A percentile compares a stretch with the other conserved stretches of the same genome.
These are phyloP conservation scores for Drosophila rhopaloa DNA, from an alignment of 1,140 invertebrate species.

Conservation along the genomic window DNA sequence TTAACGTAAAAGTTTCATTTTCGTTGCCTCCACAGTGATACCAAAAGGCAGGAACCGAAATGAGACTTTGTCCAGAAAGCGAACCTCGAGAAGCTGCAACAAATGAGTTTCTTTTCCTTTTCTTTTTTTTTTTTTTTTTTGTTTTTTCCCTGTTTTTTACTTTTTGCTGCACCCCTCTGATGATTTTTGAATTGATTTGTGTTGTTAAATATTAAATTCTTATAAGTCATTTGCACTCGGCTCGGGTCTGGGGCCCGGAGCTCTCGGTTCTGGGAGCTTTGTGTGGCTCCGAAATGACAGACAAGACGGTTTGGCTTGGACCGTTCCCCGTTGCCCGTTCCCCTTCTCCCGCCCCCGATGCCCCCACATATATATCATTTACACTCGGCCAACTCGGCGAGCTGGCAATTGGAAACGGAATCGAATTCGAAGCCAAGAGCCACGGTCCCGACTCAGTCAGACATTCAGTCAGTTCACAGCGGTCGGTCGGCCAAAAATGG, in stretches of 20 bases:
- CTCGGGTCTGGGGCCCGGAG: conserved; percentile 29
- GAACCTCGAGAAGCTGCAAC: conserved; percentile 50
- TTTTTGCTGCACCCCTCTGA: conserved; percentile 46
- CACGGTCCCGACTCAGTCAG: conserved; percentile 43
- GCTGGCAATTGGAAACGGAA: conserved; percentile 54
- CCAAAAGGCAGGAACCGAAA: conserved; percentile 66
- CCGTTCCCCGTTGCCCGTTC: conserved; percentile 11
- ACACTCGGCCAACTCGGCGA: conserved; percentile 57
- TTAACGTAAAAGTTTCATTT: conserved; percentile 78
- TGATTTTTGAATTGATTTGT: conserved; percentile 84
- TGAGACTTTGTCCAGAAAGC: conserved; percentile 69
- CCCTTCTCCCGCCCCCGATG: conserved; percentile 11
- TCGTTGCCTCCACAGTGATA: conserved; percentile 76
- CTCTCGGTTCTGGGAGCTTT: conserved; percentile 40
- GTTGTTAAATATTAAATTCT: conserved; percentile 84
- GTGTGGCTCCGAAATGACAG: conserved; percentile 75
- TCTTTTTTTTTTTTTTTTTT: conserved; percentile 31
- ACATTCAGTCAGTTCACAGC: conserved; percentile 63
- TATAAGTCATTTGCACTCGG: conserved; percentile 83
- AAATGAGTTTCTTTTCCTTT: conserved; percentile 58
- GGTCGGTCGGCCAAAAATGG: conserved; percentile 77
- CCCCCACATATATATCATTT: conserved; percentile 79
- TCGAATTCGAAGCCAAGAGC: conserved; percentile 47
- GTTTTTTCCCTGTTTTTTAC: conserved; percentile 26
- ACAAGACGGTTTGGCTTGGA: conserved; percentile 54